phyloP scores from a whole-genome alignment of 1,140 invertebrate genomes.

The Drosophila bipectinata region DNA sequence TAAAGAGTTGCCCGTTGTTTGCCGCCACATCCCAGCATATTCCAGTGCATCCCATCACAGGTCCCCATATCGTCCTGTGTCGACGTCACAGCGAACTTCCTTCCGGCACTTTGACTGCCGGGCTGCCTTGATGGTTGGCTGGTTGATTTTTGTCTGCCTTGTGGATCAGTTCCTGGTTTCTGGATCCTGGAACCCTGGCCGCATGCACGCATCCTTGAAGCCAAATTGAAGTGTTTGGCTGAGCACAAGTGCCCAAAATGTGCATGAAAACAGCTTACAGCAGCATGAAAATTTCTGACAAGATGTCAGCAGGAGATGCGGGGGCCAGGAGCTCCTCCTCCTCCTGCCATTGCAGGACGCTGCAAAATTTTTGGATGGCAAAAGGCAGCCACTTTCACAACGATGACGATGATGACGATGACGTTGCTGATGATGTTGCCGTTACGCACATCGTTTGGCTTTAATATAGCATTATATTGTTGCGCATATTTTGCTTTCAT shows the following conservation, averaged over 20 bases:
- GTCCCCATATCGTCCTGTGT: slow-evolving; percentile 27
- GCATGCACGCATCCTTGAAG: slow-evolving; percentile 66
- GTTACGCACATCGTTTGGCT: slow-evolving; percentile 68
- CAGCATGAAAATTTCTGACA: slow-evolving; percentile 76
- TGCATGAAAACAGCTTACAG: slow-evolving; percentile 80
- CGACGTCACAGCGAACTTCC: slow-evolving; percentile 48
- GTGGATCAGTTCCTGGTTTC: slow-evolving; percentile 19
- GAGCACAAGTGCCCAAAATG: slow-evolving; percentile 77
- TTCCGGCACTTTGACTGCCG: slow-evolving; percentile 68
- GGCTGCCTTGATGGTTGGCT: slow-evolving; percentile 26
- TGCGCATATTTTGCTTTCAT: slow-evolving; percentile 51
- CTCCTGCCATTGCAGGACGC: neutral
- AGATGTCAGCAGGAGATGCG: slow-evolving; percentile 37
- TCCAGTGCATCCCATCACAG: slow-evolving; percentile 9
- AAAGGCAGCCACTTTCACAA: slow-evolving; percentile 19
- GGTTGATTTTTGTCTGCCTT: slow-evolving; percentile 58
- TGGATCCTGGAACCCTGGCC: slow-evolving; percentile 10
- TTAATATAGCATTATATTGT: slow-evolving; percentile 67
- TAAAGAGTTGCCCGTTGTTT: slow-evolving; percentile 73
- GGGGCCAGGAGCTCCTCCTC: neutral
- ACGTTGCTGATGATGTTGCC: slow-evolving; percentile 15
- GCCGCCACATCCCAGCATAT: slow-evolving; percentile 20
- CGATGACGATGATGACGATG: slow-evolving; percentile 24
- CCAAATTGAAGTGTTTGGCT: slow-evolving; percentile 78
- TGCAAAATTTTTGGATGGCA: slow-evolving; percentile 12